Base-by-base conservation (phyloP, 2,113 vertebrate species). In the Neotoma lepida region DNA sequence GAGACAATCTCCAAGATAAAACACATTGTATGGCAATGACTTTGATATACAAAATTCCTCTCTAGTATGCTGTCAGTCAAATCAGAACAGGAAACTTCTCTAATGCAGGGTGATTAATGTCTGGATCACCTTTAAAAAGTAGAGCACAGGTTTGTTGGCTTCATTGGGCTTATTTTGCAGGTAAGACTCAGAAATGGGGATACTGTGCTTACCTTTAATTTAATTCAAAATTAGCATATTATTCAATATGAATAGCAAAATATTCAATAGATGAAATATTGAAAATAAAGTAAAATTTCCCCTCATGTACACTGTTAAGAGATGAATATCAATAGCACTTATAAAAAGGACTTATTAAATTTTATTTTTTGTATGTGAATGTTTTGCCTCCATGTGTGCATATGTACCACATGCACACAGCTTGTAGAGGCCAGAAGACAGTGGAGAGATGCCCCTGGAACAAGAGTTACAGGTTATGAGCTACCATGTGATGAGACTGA, bases 11-110 rank as follows among this genome's bases (percentile, higher is more conserved):
- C 46, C 49, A 35, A 58, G 28, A 86, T 61, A 94, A 64, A 88
- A 73, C 5, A 77, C 8, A 44, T 41, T 94, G 44, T 54, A 28
- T 85, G 22, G 58, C 49, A 85, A 44, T 64, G 10, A 10, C 5
- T n/a, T 96, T 94, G 56, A 61, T 68, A 44, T 58, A 84, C 6
- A 39, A 84, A 94, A 88, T 39, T 15, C 70, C 35, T 88, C 41
- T 90, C 49, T 93, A 10, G 35, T 80, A 35, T 4, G 46, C 6
- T 46, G 4, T 17, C 22, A 82, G 18, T n/a, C 44, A 91, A 44
- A 35, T 77, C 24, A 66, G 14, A 70, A 28, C 35, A 90, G 66
- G 7, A 61, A 81, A 4, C 28, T 80, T 64, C 15, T 9, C 78
- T 44, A 89, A 41, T 56, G 22, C 4, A 64, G 13, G 2, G n/a